Evolutionary conservation across 2,888 invertebrate genomes (phyloP).

Genomic region (Glyphotaelius pellucidus): DNA sequence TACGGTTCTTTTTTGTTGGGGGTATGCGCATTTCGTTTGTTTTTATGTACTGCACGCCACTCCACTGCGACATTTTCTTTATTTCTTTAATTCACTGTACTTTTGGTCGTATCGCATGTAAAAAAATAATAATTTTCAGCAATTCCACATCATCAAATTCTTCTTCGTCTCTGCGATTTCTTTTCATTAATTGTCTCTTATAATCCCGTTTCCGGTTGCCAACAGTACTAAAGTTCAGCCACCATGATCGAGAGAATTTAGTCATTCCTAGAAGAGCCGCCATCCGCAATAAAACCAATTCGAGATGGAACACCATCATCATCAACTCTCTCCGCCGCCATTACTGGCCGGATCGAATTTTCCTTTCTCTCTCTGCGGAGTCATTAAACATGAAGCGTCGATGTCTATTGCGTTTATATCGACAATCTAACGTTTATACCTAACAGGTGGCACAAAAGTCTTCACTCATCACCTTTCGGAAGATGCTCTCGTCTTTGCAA

Average conservation of each 20-base stretch:
- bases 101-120: too few species aligned
- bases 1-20: too few species aligned
- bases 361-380: slow-evolving; percentile 15
- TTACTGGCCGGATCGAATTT: slow-evolving; percentile 14
- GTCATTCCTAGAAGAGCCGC: slow-evolving; percentile 16
- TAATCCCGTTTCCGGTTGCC: background rate
- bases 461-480: too few species aligned
- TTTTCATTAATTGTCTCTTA: background rate
- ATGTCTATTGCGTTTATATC: background rate
- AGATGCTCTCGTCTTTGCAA: too few species aligned
- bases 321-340: background rate
- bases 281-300: background rate
- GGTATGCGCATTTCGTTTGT: too few species aligned
- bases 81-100: too few species aligned
- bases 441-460: too few species aligned
- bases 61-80: too few species aligned
- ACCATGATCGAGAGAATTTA: background rate
- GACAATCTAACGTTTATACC: background rate
- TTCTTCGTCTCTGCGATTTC: background rate
- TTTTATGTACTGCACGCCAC: too few species aligned
- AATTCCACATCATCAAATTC: too few species aligned
- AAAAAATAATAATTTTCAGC: too few species aligned
- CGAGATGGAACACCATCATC: background rate
- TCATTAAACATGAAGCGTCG: background rate
- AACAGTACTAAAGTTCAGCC: background rate